Base-by-base conservation (phyloP, 1,140 invertebrate species). In the Chymomyza costata region DNA sequence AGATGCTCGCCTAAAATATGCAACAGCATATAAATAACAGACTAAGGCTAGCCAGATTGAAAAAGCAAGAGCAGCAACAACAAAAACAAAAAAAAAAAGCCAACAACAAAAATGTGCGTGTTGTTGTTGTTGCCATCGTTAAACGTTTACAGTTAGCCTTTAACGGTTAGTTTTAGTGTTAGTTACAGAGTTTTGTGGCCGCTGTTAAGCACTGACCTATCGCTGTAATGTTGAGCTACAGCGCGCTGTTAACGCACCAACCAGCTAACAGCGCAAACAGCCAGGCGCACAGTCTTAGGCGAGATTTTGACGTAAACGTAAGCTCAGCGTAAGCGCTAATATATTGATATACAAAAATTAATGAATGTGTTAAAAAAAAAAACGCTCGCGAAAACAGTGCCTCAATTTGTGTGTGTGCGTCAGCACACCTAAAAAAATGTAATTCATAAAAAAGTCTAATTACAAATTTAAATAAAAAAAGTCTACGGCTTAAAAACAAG, bases 21-120 rank as follows among this genome's bases (percentile, higher is more conserved):
- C 73, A 76, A 76, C 71, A 76, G 63, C 66, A 67, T 55, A 76
- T 78, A 67, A 78, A 78, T 71, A 78, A 80, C 62, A 80, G 71
- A 63, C 64, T 78, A 56, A 51, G 67, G 63, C 71, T 67, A 78
- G 66, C 62, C 66, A 66, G 67, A 80, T 78, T 71, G 63, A 34
- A 53, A 40, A 63, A 64, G n/a, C n/a, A n/a, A n/a, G n/a, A n/a
- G n/a, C n/a, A n/a, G n/a, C n/a, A n/a, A n/a, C n/a, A n/a, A 30
- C 18, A 47, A 45, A 21, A 34, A 15, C 19, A 28, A 15, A 7
- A 10, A 30, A 6, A 43, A 43, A 38, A 30, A 30, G 46, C 25
- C 41, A 43, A 49, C 11, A 21, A n/a, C n/a, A n/a, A n/a, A n/a
- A n/a, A n/a, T n/a, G 35, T 52, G 17, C 39, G 38, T 41, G 37